Evolutionary conservation across 35 echinoderm and acorn worm species (phyloP).

Genomic region (Heliocidaris erythrogramma): DNA sequence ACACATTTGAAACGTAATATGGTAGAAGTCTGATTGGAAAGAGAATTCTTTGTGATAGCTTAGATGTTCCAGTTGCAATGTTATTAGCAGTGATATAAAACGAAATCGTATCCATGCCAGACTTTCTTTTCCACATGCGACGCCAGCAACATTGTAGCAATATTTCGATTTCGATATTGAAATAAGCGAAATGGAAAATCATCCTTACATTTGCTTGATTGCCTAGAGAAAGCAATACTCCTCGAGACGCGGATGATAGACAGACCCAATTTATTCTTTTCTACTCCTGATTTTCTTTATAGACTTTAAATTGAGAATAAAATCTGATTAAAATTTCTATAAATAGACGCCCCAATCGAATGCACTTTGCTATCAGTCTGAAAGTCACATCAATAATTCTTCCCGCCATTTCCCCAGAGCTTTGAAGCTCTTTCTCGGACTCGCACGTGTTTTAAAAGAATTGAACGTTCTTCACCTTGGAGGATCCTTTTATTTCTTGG

Average conservation of each 20-base stretch:
- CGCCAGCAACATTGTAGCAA: background rate
- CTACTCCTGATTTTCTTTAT: background rate
- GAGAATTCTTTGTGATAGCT: background rate
- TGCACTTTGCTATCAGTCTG: conserved; percentile 9
- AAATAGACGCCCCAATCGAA: background rate
- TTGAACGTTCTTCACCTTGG: background rate
- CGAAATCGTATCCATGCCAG: background rate
- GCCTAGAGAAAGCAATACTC: background rate
- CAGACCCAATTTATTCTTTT: background rate
- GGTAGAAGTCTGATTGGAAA: background rate
- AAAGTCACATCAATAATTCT: conserved; percentile 18
- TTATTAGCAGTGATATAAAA: background rate
- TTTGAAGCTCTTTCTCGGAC: background rate
- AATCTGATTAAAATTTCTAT: conserved; percentile 7
- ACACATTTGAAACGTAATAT: background rate
- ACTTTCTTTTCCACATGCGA: background rate
- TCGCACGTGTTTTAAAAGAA: background rate
- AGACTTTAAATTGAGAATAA: background rate
- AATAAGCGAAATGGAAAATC: background rate
- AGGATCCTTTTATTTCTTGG: conserved; percentile 2
- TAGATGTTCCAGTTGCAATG: background rate
- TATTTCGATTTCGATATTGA: conserved; percentile 13
- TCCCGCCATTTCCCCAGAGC: background rate
- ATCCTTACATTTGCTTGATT: background rate
- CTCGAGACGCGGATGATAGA: background rate